These are phyloP conservation scores for Schizopygopsis malacanthus DNA, from an alignment of 2,797 vertebrate genomes.

Conservation along the genomic window DNA sequence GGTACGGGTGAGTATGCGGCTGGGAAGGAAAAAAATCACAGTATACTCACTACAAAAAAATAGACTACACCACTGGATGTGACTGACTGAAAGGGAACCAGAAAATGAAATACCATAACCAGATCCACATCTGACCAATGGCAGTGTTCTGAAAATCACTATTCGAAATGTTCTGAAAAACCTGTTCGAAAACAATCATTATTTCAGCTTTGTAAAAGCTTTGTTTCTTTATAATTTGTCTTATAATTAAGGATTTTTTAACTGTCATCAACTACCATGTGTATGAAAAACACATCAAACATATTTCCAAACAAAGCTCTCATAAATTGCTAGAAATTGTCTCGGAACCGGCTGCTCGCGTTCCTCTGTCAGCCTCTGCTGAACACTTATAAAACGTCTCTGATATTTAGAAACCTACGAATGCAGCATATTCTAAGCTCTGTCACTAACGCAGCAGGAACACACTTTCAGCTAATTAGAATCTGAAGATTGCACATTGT, in stretches of 20 bases:
- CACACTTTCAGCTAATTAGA: constrained; percentile 60
- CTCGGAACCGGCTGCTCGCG: not conserved
- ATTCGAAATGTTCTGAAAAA: not conserved
- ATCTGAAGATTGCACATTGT: constrained; percentile 56
- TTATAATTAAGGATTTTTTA: not conserved
- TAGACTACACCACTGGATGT: too few relatives aligned
- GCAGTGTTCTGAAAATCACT: not conserved
- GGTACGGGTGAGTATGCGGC: too few relatives aligned
- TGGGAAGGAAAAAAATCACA: too few relatives aligned
- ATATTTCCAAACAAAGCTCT: constrained; percentile 28
- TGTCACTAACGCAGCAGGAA: constrained; percentile 52
- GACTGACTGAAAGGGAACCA: not conserved
- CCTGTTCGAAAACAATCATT: not conserved
- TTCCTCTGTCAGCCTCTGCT: constrained; percentile 31
- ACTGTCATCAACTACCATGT: constrained; percentile 1
- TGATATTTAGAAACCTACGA: constrained; percentile 38
- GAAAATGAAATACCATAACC: not conserved
- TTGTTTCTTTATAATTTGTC: not conserved
- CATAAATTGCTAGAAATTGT: not conserved
- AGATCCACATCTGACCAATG: not conserved
- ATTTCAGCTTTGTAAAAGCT: not conserved
- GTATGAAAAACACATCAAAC: not conserved
- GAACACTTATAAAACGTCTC: constrained; percentile 20
- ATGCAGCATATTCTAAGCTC: constrained; percentile 56
- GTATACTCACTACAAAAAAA: too few relatives aligned